These are phyloP conservation scores for Vidua chalybeata DNA, from an alignment of 2,113 vertebrate genomes.

Conservation along the genomic window DNA sequence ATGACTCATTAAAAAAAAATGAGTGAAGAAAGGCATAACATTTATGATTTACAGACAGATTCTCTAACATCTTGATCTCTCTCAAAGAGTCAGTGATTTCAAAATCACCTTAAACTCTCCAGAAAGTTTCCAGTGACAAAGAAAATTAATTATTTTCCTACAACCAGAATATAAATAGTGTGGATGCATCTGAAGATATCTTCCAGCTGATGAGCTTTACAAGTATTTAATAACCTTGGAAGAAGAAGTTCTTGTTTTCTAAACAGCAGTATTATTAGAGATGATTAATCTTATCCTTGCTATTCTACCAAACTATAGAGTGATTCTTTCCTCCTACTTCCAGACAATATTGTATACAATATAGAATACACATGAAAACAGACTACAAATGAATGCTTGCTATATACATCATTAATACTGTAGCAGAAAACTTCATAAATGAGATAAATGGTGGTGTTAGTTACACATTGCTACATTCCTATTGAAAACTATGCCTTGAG, in stretches of 20 bases:
- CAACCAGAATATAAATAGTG: not conserved
- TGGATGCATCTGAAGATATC: not conserved
- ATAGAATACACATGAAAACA: not conserved
- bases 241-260: not conserved
- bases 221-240: conserved; percentile 32
- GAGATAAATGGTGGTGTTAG: not conserved
- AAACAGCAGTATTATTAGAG: not conserved
- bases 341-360: not conserved
- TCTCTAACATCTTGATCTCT: not conserved
- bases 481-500: not conserved
- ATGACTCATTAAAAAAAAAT: not conserved
- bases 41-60: not conserved
- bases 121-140: not conserved
- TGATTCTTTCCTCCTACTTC: not conserved
- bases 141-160: not conserved
- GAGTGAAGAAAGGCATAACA: not conserved
- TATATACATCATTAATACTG: not conserved
- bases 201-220: not conserved
- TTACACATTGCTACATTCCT: not conserved
- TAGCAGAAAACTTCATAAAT: not conserved
- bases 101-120: not conserved
- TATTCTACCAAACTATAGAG: not conserved
- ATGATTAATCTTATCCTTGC: not conserved
- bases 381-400: not conserved
- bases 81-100: not conserved